Evolutionary conservation across 2,888 invertebrate species (phyloP), one percentile per base, ranked within the genome.

Genomic region (Leptopilina syphax): DNA sequence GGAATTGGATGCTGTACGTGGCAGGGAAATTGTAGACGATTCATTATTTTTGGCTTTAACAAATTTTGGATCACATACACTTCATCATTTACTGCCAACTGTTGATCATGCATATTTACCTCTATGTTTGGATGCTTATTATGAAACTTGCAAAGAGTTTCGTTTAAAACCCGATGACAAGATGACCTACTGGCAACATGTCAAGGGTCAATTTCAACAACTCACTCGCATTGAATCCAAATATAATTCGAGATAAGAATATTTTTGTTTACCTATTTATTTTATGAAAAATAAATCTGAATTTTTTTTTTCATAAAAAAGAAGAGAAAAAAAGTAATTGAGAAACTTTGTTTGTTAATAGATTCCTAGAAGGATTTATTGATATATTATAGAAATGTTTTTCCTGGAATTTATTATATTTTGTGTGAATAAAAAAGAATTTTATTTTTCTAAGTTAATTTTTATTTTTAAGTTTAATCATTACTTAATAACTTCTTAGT

Each of bases 1-100:
- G 87, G 96, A 96, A 90, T 87, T 97, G 83, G 96, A 97, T 87
- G 94, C 96, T 0, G 93, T 96, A 0, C 94, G 95, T 50, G 97
- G 96, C 88, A 93, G 96, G 82, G 92, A 94, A 27, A 95, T 96
- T 83, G 93, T 95, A 81, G 94, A 94, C 10, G 94, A 95, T 13
- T 94, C 94, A 65, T 93, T 94, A 82, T 95, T 96, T 88, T 92
- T 96, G 82, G 94, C 94, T 0, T 90, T 97, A 78, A 95, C 96
- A 0, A 94, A 95, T 81, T 97, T 96, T 86, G 97, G 97, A 0
- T 95, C 96, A 81, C 97, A 97, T 88, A 93, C 94, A 0, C 92
- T 97, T 1, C 97, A 97, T 90, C 97, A 97, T 91, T 92, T 97
- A 27, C 95, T 97, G 86, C 97, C 97, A 0, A 96, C 96, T 0